Percentiles rank a stretch among this genome's conserved stretches.
Evolutionary conservation across 2,797 vertebrate genomes (phyloP).

Genomic region (Fratercula arctica): DNA sequence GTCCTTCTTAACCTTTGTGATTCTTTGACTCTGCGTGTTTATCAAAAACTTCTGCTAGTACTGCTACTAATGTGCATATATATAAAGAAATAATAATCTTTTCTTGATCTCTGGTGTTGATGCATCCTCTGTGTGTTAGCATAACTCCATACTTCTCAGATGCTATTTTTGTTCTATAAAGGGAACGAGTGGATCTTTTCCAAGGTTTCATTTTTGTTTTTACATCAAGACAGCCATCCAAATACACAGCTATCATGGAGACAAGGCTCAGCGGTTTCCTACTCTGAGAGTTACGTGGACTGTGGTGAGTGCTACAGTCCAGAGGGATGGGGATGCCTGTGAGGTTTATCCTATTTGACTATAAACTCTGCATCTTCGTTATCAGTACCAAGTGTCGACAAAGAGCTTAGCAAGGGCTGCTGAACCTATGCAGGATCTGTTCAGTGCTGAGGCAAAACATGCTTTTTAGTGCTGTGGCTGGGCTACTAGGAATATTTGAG

Average conservation of each 20-base stretch:
- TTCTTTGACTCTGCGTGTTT: neutral
- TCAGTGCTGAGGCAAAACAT: neutral
- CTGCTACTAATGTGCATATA: neutral
- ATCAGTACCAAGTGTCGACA: neutral
- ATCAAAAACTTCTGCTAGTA: neutral
- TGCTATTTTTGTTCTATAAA: neutral
- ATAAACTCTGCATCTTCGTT: neutral
- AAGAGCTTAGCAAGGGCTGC: neutral
- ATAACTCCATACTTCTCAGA: neutral
- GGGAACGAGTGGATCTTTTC: neutral
- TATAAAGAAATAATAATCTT: neutral
- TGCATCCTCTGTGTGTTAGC: neutral
- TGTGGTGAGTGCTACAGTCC: accelerated
- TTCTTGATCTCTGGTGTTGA: neutral
- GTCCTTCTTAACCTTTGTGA: neutral
- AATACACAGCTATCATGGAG: neutral
- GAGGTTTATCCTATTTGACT: neutral
- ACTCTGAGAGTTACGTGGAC: neutral
- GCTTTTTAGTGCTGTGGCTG: neutral
- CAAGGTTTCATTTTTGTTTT: neutral
- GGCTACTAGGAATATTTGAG: neutral
- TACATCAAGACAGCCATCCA: neutral
- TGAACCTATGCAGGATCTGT: neutral
- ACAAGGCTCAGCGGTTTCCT: neutral
- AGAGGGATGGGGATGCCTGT: neutral